Conservation (phyloP, 2,888 invertebrate species). For the Hirtodrosophila confusa region DNA sequence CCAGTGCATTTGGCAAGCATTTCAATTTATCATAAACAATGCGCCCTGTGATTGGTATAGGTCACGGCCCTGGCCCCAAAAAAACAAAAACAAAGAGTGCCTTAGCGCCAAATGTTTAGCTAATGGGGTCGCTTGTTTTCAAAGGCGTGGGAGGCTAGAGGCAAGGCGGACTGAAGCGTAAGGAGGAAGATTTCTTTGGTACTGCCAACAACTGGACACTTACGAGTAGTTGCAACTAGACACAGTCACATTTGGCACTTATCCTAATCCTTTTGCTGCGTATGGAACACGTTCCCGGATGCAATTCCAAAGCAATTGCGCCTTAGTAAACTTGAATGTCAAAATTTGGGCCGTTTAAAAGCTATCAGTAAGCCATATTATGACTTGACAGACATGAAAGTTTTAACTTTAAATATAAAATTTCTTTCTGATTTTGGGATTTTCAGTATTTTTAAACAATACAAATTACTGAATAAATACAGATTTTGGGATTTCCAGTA, state of each 20-base stretch:
- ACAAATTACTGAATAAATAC: too few relatives aligned
- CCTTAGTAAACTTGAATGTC: too few relatives aligned
- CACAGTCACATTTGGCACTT: constrained; percentile 5
- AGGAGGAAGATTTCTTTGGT: background rate
- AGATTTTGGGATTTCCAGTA: too few relatives aligned
- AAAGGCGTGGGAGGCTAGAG: background rate
- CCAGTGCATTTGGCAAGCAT: constrained; percentile 50
- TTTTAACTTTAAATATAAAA: too few relatives aligned
- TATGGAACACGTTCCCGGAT: background rate
- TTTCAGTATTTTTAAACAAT: too few relatives aligned
- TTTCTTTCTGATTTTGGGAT: too few relatives aligned
- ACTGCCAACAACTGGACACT: background rate
- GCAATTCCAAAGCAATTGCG: background rate
- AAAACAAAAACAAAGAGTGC: constrained; percentile 8
- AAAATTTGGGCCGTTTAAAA: too few relatives aligned
- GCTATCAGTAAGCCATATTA: too few relatives aligned
- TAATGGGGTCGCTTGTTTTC: constrained; percentile 36
- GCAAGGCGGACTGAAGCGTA: too few relatives aligned
- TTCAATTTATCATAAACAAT: constrained; percentile 73
- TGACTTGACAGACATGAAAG: too few relatives aligned
- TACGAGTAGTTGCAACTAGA: background rate
- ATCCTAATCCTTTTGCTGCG: constrained; percentile 8
- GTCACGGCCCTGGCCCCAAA: constrained; percentile 60
- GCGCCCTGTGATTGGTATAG: constrained; percentile 65
- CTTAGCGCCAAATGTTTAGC: constrained; percentile 20